Evolutionary conservation across 2,113 vertebrate genomes (phyloP).

Genomic region (Syrrhaptes paradoxus): DNA sequence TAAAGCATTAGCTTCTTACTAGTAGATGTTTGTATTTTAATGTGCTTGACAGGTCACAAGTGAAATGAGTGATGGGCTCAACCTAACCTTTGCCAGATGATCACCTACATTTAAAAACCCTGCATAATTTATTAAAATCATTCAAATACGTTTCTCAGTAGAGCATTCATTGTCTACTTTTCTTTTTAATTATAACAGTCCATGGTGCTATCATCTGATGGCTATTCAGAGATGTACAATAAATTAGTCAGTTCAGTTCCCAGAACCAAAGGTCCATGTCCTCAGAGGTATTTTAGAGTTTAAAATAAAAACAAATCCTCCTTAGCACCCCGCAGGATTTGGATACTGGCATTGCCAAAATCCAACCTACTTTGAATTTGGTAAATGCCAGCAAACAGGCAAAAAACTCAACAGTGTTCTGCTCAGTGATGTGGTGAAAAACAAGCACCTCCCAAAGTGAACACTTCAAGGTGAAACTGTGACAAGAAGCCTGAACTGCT

Average conservation of each 20-base stretch:
- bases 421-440: background rate
- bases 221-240: background rate
- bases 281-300: background rate
- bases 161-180: constrained; percentile 2
- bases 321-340: background rate
- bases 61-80: constrained; percentile 59
- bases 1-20: constrained; percentile 8
- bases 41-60: constrained; percentile 34
- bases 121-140: constrained; percentile 54
- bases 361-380: background rate
- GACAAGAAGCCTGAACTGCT: background rate
- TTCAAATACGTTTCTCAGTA: constrained; percentile 6
- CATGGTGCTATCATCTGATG: background rate
- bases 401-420: background rate
- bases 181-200: background rate
- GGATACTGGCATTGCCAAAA: background rate
- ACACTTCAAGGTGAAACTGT: background rate
- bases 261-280: background rate
- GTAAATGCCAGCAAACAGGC: background rate
- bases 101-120: constrained; percentile 35
- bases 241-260: background rate
- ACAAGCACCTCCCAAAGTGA: background rate
- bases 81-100: constrained; percentile 61
- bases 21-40: constrained; percentile 34
- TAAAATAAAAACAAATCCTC: background rate